A percentile compares a stretch with the other conserved stretches of the same genome.
These are phyloP conservation scores for Chironomus tepperi DNA, from an alignment of 1,140 invertebrate genomes.

Conservation along the genomic window DNA sequence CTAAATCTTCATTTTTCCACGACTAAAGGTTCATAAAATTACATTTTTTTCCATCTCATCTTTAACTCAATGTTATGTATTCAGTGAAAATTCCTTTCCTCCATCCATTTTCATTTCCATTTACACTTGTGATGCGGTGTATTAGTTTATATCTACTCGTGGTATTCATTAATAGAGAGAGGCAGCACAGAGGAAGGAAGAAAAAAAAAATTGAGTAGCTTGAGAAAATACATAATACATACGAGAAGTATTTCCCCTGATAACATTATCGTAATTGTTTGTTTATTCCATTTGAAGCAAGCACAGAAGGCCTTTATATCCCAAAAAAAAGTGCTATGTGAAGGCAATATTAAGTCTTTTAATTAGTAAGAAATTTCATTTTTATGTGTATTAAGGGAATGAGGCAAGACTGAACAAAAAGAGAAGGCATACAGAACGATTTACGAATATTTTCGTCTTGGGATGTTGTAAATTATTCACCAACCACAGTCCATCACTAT, in stretches of 20 bases:
- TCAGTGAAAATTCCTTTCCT: too few relatives aligned
- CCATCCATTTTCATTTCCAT: too few relatives aligned
- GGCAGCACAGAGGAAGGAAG: too few relatives aligned
- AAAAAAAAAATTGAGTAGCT: not conserved
- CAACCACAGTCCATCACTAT: not conserved
- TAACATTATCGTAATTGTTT: conserved; percentile 1
- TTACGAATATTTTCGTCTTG: not conserved
- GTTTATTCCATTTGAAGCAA: not conserved
- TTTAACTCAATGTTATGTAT: too few relatives aligned
- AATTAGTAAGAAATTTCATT: conserved; percentile 9
- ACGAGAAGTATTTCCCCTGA: not conserved
- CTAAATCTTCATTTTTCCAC: too few relatives aligned
- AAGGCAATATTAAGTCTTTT: conserved; percentile 3
- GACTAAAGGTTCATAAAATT: too few relatives aligned
- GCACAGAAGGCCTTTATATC: not conserved
- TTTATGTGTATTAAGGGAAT: not conserved
- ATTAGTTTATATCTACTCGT: not conserved
- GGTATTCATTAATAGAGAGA: not conserved
- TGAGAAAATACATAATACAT: not conserved
- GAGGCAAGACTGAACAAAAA: not conserved
- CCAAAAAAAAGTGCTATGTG: not conserved
- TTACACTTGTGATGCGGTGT: too few relatives aligned
- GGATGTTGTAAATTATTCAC: not conserved
- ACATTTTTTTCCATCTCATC: too few relatives aligned
- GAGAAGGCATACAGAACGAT: not conserved